These are phyloP conservation scores for Parthenolecanium corni DNA, from an alignment of 2,888 invertebrate species.

Conservation along the genomic window DNA sequence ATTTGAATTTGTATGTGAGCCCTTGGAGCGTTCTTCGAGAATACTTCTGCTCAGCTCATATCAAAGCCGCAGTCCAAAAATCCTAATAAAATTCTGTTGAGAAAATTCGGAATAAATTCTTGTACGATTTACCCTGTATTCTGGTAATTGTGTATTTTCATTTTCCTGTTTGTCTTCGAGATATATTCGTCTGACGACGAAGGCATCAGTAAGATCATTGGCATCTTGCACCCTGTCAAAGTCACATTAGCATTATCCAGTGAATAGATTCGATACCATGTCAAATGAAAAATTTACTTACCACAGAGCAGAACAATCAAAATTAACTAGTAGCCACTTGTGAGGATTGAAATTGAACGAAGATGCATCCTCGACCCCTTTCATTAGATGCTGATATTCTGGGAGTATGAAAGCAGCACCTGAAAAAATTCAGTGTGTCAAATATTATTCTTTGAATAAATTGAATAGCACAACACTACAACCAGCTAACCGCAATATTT, in stretches of 20 bases:
- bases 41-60: no score
- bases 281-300: slow-evolving; percentile 30
- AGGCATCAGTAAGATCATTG: slow-evolving; percentile 65
- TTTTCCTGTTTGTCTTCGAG: slow-evolving; percentile 54
- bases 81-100: no score
- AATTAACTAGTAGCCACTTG: slow-evolving; percentile 90
- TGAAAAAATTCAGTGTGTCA: slow-evolving; percentile 30
- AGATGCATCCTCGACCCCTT: slow-evolving; percentile 66
- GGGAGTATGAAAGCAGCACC: slow-evolving; percentile 84
- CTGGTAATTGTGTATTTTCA: slow-evolving; percentile 44
- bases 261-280: no score
- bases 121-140: slow-evolving; percentile 43
- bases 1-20: no score
- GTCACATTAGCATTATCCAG: not conserved
- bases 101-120: no score
- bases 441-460: not conserved
- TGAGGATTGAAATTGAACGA: slow-evolving; percentile 91
- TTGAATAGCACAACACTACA: not conserved
- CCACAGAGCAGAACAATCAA: slow-evolving; percentile 92
- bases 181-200: slow-evolving; percentile 84
- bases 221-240: slow-evolving; percentile 64
- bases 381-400: slow-evolving; percentile 69
- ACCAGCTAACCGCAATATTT: not conserved
- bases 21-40: no score
- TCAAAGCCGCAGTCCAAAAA: no score